A percentile compares a stretch with the other conserved stretches of the same genome.
phyloP scores from a whole-genome alignment of 2,888 invertebrate genomes.

The Marronus borbonicus region DNA sequence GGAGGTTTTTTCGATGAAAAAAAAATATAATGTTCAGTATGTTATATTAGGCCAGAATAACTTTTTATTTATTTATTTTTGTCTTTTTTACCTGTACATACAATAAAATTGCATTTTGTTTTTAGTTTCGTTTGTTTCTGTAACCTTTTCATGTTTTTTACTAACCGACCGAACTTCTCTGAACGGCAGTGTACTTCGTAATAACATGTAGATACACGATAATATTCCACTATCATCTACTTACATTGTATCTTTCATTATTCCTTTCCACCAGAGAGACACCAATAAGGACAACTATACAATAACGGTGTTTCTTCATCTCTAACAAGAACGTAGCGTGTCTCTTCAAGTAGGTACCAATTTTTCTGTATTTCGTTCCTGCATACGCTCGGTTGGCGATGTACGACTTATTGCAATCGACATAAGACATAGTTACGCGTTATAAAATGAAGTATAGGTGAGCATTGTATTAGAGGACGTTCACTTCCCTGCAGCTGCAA shows the following conservation, averaged over 20 bases:
- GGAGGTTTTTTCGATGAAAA: too few species aligned
- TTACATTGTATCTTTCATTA: neutral
- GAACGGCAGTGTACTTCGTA: too few species aligned
- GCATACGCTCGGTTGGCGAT: neutral
- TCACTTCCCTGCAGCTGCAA: conserved; percentile 7
- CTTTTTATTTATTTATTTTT: too few species aligned
- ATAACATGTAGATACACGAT: neutral
- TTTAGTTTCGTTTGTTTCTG: too few species aligned
- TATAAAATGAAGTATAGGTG: neutral
- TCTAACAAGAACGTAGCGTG: neutral
- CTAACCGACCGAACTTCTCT: too few species aligned
- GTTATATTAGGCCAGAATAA: too few species aligned
- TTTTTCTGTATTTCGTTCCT: conserved; percentile 6
- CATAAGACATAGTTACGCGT: neutral
- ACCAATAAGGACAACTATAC: neutral
- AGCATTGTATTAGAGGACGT: conserved; percentile 4
- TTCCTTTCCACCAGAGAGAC: conserved; percentile 10
- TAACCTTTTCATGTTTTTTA: too few species aligned
- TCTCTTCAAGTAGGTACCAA: neutral
- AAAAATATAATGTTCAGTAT: too few species aligned
- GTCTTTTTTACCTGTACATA: too few species aligned
- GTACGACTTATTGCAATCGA: neutral
- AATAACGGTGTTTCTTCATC: conserved; percentile 23
- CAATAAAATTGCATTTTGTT: too few species aligned
- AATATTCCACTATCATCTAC: neutral